phyloP scores from a whole-genome alignment of 2,888 invertebrate genomes.

The Frankliniella fusca region DNA sequence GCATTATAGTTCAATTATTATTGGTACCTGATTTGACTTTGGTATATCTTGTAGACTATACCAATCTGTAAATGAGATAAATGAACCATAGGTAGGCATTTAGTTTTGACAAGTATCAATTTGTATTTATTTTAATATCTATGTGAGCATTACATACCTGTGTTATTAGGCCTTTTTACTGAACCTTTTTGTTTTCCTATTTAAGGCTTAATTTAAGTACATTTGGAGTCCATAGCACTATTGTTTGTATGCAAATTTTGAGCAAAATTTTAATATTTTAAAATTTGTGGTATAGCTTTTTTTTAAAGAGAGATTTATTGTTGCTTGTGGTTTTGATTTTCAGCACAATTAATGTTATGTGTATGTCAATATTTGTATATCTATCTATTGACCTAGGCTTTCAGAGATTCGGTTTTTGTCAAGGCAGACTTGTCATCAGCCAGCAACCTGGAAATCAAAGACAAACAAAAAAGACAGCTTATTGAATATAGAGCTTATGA shows the following conservation, averaged over 20 bases:
- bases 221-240: not conserved
- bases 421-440: too few species aligned
- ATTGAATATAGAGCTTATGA: too few species aligned
- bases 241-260: slow-evolving; percentile 17
- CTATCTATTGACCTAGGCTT: too few species aligned
- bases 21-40: slow-evolving; percentile 20
- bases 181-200: not conserved
- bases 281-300: not conserved
- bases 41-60: not conserved
- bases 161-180: slow-evolving; percentile 4
- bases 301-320: not conserved
- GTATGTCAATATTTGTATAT: too few species aligned
- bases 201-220: not conserved
- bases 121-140: slow-evolving; percentile 11
- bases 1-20: slow-evolving; percentile 8
- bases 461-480: too few species aligned
- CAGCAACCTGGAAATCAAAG: too few species aligned
- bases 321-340: not conserved
- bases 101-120: not conserved
- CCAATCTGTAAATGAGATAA: not conserved
- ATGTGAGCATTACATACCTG: slow-evolving; percentile 17
- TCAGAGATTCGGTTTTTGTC: too few species aligned
- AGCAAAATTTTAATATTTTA: not conserved
- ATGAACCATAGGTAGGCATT: not conserved
- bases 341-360: not conserved